Evolutionary conservation across 2,797 vertebrate species (phyloP).

Genomic region (Phaenicophaeus curvirostris): DNA sequence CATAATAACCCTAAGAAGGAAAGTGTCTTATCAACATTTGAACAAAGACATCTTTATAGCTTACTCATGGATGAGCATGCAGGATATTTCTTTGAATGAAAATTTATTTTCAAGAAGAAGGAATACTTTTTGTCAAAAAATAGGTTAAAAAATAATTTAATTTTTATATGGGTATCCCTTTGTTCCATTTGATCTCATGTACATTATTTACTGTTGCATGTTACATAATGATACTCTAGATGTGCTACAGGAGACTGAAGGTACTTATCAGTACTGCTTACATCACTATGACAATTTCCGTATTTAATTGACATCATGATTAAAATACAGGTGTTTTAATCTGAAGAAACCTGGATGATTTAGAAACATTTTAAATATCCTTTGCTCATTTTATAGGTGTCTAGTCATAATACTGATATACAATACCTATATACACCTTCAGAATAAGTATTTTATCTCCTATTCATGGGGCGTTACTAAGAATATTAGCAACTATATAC

Average conservation of each 20-base stretch:
- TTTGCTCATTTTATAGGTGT: background rate
- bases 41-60: background rate
- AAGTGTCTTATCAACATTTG: background rate
- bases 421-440: background rate
- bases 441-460: background rate
- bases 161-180: background rate
- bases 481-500: background rate
- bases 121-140: background rate
- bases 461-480: background rate
- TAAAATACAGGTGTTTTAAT: background rate
- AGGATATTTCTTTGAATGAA: background rate
- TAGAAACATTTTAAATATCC: background rate
- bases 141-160: rapidly evolving
- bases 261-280: background rate
- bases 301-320: background rate
- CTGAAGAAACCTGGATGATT: background rate
- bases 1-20: background rate
- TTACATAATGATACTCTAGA: background rate
- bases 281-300: background rate
- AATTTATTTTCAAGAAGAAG: background rate
- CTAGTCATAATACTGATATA: background rate
- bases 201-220: background rate
- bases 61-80: background rate
- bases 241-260: background rate
- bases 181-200: background rate